Evolutionary conservation across 2,797 vertebrate genomes (phyloP).

Genomic region (Diceros bicornis): DNA sequence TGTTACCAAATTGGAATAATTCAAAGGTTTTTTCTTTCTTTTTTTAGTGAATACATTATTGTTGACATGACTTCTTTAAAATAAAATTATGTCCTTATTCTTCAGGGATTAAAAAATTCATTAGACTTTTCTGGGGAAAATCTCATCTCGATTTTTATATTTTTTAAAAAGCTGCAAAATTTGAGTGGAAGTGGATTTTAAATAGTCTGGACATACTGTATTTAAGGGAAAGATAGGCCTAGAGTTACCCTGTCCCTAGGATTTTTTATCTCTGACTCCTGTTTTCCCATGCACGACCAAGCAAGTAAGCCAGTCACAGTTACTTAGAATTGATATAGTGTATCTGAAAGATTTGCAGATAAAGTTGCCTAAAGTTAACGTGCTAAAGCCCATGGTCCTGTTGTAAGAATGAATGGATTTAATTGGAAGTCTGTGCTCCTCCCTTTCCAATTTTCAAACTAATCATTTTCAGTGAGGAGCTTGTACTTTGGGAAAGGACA

Average conservation of each 20-base stretch:
- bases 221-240: background rate
- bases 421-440: slow-evolving; percentile 23
- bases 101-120: background rate
- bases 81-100: slow-evolving; percentile 56
- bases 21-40: background rate
- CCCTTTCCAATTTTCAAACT: slow-evolving; percentile 67
- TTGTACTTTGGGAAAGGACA: background rate
- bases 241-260: background rate
- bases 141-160: slow-evolving; percentile 43
- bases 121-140: slow-evolving; percentile 57
- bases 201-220: background rate
- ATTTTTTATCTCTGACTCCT: slow-evolving; percentile 21
- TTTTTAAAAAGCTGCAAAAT: slow-evolving; percentile 58
- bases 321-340: slow-evolving; percentile 31
- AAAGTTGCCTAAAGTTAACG: slow-evolving; percentile 50
- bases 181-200: slow-evolving; percentile 50
- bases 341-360: slow-evolving; percentile 41
- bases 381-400: slow-evolving; percentile 21
- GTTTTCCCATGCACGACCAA: slow-evolving; percentile 20
- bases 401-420: slow-evolving; percentile 47
- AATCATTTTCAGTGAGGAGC: background rate
- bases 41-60: slow-evolving; percentile 47
- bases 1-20: slow-evolving; percentile 30
- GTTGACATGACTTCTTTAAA: slow-evolving; percentile 62
- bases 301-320: slow-evolving; percentile 23